These are phyloP conservation scores for Perognathus longimembris DNA, from an alignment of 2,113 vertebrate genomes.

Conservation along the genomic window DNA sequence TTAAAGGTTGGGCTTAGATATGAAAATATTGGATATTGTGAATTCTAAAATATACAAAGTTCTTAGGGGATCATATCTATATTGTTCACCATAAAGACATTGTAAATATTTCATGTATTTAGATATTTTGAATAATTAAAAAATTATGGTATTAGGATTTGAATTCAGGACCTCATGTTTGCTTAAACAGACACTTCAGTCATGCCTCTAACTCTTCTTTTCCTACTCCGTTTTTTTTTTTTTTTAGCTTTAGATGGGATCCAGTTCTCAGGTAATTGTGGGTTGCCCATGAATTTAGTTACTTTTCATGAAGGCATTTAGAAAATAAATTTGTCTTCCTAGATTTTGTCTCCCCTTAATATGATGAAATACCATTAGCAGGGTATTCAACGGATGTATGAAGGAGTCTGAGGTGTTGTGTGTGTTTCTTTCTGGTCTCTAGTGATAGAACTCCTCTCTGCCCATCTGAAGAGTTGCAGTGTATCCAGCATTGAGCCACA, in stretches of 20 bases:
- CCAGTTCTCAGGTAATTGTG: neutral
- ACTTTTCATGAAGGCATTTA: neutral
- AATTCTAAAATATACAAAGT: neutral
- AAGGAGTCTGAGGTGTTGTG: constrained; percentile 13
- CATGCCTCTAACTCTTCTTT: no score
- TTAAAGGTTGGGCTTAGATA: no score
- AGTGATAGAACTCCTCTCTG: constrained; percentile 5
- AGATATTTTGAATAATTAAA: neutral
- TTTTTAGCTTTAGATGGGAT: no score
- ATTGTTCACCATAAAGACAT: no score
- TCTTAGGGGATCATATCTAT: neutral
- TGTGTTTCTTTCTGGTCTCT: constrained; percentile 16
- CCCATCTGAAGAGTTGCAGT: constrained; percentile 60
- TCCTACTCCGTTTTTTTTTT: neutral
- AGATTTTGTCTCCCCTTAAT: neutral
- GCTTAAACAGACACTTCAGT: no score
- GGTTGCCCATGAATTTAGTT: neutral
- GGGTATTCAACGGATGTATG: neutral
- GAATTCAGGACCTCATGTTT: no score
- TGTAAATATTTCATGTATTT: neutral
- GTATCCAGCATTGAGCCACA: constrained; percentile 26
- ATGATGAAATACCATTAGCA: neutral
- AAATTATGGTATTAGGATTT: no score
- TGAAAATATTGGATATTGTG: neutral
- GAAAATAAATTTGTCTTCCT: neutral